Percentiles rank a stretch among this genome's conserved stretches.
These are phyloP conservation scores for Amyelois transitella DNA, from an alignment of 1,140 invertebrate species.

Conservation along the genomic window DNA sequence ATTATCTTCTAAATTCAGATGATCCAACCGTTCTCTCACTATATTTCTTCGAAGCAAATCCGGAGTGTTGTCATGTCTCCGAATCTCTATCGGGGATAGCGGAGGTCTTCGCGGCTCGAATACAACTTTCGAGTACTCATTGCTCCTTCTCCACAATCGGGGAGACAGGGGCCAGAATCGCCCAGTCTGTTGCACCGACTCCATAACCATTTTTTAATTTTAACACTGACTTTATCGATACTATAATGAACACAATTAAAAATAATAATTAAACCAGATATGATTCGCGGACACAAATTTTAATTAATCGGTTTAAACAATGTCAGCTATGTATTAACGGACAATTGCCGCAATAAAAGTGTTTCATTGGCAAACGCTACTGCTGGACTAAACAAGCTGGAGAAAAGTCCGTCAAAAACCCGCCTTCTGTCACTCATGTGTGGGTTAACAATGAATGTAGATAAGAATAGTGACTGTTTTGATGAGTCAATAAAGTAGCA, in stretches of 20 bases:
- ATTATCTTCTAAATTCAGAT: conserved; percentile 48
- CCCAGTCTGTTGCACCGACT: conserved; percentile 49
- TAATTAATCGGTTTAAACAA: background rate
- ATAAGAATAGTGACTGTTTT: conserved; percentile 18
- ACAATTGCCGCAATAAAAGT: background rate
- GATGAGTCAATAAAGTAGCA: conserved; percentile 27
- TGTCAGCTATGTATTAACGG: background rate
- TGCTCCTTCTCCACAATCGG: conserved; percentile 59
- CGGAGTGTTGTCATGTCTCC: conserved; percentile 46
- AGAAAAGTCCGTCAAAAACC: background rate
- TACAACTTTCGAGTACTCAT: conserved; percentile 63
- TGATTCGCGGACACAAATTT: background rate
- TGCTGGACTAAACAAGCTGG: background rate
- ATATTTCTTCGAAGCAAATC: conserved; percentile 52
- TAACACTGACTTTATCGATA: conserved; percentile 1
- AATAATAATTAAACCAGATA: background rate
- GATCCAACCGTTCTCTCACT: conserved; percentile 51
- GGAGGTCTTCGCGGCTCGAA: conserved; percentile 63
- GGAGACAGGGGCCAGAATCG: conserved; percentile 65
- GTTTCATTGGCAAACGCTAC: background rate
- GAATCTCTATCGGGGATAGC: conserved; percentile 44
- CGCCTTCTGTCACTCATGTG: background rate
- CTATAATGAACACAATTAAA: background rate
- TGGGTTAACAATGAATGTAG: conserved; percentile 6
- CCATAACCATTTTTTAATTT: conserved; percentile 60